A percentile compares a stretch with the other conserved stretches of the same genome.
These are phyloP conservation scores for Bilobella aurantiaca DNA, from an alignment of 1,140 invertebrate genomes.

Conservation along the genomic window DNA sequence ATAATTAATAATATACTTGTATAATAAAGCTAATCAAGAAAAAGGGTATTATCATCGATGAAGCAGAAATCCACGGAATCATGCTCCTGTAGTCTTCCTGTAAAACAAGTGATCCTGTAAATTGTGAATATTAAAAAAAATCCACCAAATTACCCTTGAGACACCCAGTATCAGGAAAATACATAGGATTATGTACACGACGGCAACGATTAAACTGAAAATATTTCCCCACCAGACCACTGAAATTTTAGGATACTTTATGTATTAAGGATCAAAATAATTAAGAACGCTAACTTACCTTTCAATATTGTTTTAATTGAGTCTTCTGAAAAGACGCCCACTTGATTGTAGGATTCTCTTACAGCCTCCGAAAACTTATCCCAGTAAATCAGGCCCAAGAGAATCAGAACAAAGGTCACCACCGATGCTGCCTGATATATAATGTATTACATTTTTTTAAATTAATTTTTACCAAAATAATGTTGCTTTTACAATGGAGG, in stretches of 20 bases:
- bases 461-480: too few species aligned
- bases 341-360: conserved; percentile 13
- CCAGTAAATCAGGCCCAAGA: conserved; percentile 32
- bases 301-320: conserved; percentile 20
- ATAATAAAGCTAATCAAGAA: conserved; percentile 26
- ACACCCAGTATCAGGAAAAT: conserved; percentile 31
- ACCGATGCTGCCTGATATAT: conserved; percentile 19
- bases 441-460: too few species aligned
- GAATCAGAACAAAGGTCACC: conserved; percentile 23
- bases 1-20: conserved; percentile 15
- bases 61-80: conserved; percentile 33
- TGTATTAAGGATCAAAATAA: not conserved
- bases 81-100: conserved; percentile 34
- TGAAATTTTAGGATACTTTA: conserved; percentile 7
- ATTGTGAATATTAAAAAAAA: conserved; percentile 7
- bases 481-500: conserved; percentile 29
- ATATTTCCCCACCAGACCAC: conserved; percentile 35
- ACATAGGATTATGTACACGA: conserved; percentile 27
- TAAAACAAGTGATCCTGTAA: not conserved
- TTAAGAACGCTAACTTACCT: conserved; percentile 16
- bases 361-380: conserved; percentile 24
- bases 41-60: conserved; percentile 29
- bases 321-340: conserved; percentile 16
- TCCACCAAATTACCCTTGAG: conserved; percentile 14
- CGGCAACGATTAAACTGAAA: conserved; percentile 27